phyloP scores from a whole-genome alignment of 2,113 vertebrate genomes.

The Chaetops frenatus region DNA sequence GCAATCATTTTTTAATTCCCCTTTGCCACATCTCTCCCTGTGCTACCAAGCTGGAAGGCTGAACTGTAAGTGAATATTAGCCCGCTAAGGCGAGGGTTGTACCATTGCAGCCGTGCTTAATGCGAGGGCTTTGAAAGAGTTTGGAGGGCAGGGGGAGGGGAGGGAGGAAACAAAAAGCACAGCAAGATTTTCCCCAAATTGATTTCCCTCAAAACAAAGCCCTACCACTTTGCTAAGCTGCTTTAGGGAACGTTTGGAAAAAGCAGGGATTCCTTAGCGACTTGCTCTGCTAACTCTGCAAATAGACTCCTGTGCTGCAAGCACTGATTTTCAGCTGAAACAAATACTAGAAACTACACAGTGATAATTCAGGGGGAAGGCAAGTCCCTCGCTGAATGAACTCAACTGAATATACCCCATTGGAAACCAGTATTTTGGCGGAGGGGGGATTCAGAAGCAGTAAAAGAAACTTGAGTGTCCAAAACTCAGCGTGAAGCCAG shows the following conservation, averaged over 20 bases:
- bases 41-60: neutral
- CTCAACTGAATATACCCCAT: neutral
- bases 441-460: slow-evolving; percentile 17
- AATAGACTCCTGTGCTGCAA: neutral
- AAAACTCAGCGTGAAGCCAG: slow-evolving; percentile 63
- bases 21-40: neutral
- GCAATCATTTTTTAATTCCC: slow-evolving; percentile 58
- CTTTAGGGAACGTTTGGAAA: slow-evolving; percentile 7
- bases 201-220: slow-evolving; percentile 16
- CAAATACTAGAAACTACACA: neutral
- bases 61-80: slow-evolving; percentile 12
- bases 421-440: slow-evolving; percentile 30
- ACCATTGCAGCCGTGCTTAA: neutral
- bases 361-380: neutral
- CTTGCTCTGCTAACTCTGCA: neutral
- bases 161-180: slow-evolving; percentile 36
- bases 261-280: neutral
- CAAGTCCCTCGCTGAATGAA: neutral
- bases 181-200: slow-evolving; percentile 24
- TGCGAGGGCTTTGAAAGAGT: neutral
- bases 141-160: slow-evolving; percentile 30
- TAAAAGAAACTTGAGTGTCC: slow-evolving; percentile 60
- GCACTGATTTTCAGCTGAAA: neutral
- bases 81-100: neutral
- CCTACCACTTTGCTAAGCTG: slow-evolving; percentile 25